Conservation (phyloP, 2,113 vertebrate species). For the Herpetotheres cachinnans region DNA sequence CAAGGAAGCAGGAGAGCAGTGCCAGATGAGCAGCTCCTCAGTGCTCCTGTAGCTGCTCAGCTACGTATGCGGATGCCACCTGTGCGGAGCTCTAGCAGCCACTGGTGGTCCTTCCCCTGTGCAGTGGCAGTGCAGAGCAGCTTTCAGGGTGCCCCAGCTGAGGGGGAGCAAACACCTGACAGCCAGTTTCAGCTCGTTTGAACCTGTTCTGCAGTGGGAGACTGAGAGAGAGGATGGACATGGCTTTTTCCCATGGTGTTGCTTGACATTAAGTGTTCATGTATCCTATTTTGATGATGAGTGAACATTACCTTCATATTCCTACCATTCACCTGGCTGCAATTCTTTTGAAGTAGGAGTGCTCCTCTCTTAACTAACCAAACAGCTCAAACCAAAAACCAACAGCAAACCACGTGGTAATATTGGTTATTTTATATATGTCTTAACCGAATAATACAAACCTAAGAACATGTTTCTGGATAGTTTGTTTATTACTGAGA, state of each 20-base stretch:
- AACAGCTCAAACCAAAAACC: not conserved
- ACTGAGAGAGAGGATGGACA: not conserved
- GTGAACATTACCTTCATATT: fast-evolving
- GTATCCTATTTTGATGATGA: not conserved
- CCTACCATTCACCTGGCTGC: not conserved
- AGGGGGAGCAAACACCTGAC: not conserved
- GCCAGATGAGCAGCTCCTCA: not conserved
- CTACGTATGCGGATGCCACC: not conserved
- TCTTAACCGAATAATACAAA: not conserved
- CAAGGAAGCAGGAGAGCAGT: not conserved
- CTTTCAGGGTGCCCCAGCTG: not conserved
- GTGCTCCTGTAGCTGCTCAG: not conserved
- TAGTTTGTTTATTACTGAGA: not conserved
- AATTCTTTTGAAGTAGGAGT: not conserved
- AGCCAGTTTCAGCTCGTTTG: not conserved
- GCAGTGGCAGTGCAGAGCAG: not conserved
- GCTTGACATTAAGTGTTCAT: not conserved
- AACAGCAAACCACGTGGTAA: not conserved
- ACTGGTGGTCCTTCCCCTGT: fast-evolving
- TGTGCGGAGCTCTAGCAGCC: fast-evolving
- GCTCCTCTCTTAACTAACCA: not conserved
- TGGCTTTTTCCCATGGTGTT: not conserved
- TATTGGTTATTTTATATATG: not conserved
- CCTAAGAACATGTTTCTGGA: not conserved
- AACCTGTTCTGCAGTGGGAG: not conserved